These are phyloP conservation scores for Motacilla tschutschensis DNA, from an alignment of 2,113 vertebrate species.

Conservation along the genomic window DNA sequence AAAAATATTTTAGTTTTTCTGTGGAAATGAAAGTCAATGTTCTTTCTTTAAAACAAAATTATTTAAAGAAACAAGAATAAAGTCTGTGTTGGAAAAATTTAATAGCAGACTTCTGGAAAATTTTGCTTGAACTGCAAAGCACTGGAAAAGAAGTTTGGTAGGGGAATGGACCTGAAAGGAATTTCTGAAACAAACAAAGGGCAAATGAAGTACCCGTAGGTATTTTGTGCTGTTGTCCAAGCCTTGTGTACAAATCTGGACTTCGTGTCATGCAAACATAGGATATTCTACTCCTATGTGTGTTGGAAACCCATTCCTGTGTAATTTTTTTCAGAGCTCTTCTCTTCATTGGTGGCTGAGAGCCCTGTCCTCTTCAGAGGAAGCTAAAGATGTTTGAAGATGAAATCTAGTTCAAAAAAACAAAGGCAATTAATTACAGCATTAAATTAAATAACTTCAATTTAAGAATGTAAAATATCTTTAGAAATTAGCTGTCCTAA, in stretches of 20 bases:
- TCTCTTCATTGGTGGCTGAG: not conserved
- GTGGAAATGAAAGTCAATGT: not conserved
- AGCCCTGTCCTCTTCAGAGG: not conserved
- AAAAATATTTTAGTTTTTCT: not conserved
- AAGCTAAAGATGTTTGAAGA: not conserved
- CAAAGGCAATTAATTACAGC: not conserved
- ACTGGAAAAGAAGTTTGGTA: not conserved
- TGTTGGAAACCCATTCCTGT: not conserved
- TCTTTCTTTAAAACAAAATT: not conserved
- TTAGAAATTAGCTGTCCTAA: not conserved
- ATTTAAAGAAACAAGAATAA: not conserved
- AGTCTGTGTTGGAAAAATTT: not conserved
- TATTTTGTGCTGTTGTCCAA: not conserved
- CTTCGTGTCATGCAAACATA: accelerated
- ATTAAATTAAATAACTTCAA: not conserved
- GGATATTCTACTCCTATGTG: not conserved
- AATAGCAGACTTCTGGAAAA: not conserved
- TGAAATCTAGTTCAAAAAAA: not conserved
- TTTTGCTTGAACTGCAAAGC: not conserved
- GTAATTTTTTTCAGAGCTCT: not conserved
- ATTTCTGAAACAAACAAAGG: not conserved
- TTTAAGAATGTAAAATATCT: not conserved
- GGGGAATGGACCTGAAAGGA: not conserved
- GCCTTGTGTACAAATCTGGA: not conserved
- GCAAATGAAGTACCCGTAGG: not conserved